Percentiles rank a stretch among this genome's conserved stretches.
phyloP scores from a whole-genome alignment of 2,113 vertebrate genomes.

The Sinosuthora webbiana region DNA sequence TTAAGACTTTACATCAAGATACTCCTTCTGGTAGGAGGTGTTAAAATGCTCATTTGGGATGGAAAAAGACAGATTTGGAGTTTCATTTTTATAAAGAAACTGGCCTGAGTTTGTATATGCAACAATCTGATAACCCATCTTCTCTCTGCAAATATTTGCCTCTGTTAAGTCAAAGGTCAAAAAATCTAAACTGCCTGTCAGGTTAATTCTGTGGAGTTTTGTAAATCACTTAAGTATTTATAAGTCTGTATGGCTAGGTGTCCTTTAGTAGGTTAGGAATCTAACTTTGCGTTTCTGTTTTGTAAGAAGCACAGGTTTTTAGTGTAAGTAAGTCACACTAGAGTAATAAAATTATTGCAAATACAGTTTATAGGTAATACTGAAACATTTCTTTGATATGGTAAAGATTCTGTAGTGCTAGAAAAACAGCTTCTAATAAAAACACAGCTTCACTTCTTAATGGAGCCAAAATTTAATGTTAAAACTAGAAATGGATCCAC shows the following conservation, averaged over 20 bases:
- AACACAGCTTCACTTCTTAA: neutral
- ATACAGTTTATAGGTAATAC: neutral
- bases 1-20: neutral
- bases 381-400: neutral
- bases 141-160: neutral
- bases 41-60: neutral
- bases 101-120: neutral
- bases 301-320: neutral
- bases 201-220: neutral
- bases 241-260: neutral
- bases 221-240: neutral
- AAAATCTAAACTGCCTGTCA: neutral
- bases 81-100: neutral
- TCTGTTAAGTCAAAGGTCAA: neutral
- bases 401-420: neutral
- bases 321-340: neutral
- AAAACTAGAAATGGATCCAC: neutral
- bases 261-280: neutral
- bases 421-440: neutral
- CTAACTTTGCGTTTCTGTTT: neutral
- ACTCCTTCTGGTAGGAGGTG: neutral
- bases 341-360: neutral
- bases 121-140: neutral
- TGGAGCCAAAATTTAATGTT: neutral
- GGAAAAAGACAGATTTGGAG: neutral